These are phyloP conservation scores for Cerastis leucographa DNA, from an alignment of 2,888 invertebrate genomes.

Conservation along the genomic window DNA sequence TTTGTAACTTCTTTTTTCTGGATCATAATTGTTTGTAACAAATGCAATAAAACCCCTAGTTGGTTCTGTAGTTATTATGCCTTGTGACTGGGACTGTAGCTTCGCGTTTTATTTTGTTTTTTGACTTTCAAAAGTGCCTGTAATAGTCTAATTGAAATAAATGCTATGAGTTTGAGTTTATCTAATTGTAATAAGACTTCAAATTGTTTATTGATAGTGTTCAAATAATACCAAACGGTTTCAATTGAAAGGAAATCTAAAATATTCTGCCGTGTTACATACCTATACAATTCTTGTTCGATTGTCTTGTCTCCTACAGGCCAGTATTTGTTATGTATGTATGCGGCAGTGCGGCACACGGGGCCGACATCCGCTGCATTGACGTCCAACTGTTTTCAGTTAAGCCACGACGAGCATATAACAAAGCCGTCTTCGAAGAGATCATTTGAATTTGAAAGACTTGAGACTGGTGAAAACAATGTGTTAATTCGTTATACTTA, in stretches of 20 bases:
- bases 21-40: neutral
- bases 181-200: neutral
- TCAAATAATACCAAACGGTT: constrained; percentile 26
- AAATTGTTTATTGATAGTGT: constrained; percentile 17
- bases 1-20: constrained; percentile 38
- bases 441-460: constrained; percentile 80
- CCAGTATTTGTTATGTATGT: constrained; percentile 85
- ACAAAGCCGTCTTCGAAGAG: constrained; percentile 78
- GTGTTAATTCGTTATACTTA: constrained; percentile 70
- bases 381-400: constrained; percentile 87
- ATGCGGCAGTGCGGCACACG: constrained; percentile 78
- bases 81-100: too few species aligned
- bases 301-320: constrained; percentile 83
- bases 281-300: constrained; percentile 78
- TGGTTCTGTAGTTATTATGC: too few species aligned
- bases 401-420: constrained; percentile 78
- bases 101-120: too few species aligned
- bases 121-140: too few species aligned
- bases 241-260: constrained; percentile 63
- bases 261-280: constrained; percentile 78
- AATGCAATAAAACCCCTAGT: neutral
- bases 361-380: constrained; percentile 85
- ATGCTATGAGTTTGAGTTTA: too few species aligned
- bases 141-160: too few species aligned
- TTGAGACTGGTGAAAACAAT: constrained; percentile 73